Evolutionary conservation across 2,888 invertebrate species (phyloP), one percentile per base, ranked within the genome.

Genomic region (Thumatha senex): DNA sequence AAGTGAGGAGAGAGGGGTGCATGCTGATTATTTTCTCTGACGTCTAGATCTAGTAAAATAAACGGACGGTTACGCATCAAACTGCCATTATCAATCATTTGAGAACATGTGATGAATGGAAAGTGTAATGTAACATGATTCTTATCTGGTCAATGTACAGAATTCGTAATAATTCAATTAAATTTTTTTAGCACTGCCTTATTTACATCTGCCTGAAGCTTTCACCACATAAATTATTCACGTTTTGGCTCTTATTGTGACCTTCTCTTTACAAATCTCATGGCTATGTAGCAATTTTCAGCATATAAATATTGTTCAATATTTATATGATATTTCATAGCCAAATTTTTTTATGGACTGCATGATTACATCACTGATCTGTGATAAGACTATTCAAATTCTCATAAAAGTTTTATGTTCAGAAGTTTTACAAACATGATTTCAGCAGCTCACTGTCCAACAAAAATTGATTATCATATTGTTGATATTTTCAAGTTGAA

Each of bases 21-120:
- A 65, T 71, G 70, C 74, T 68, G 68, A 75, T 67, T 56, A 67
- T 72, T 74, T 64, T 68, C 56, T 59, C 57, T 78, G 79, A 79
- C 78, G 78, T 77, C 53, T 65, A 29, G 11, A 51, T 42, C 41
- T 61, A 58, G 58, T 61, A 67, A 72, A n/a, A n/a, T n/a, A n/a
- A 72, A 66, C 64, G 58, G 54, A 61, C 61, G 47, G 42, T 48
- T 55, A 64, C 60, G 18, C 18, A 24, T 24, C 18, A 56, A 69
- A 67, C 67, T 64, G 67, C 68, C 68, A 72, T 72, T 74, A 74
- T 35, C 30, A 38, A 73, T 67, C 70, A 65, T 56, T 48, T 46
- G 51, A 64, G 58, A 66, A 71, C 31, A 31, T 31, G 31, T 31
- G 66, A 67, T 59, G 61, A 70, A 67, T 67, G 61, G 65, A 48